Evolutionary conservation across 2,888 invertebrate species (phyloP).

Genomic region (Hypolimnas misippus): DNA sequence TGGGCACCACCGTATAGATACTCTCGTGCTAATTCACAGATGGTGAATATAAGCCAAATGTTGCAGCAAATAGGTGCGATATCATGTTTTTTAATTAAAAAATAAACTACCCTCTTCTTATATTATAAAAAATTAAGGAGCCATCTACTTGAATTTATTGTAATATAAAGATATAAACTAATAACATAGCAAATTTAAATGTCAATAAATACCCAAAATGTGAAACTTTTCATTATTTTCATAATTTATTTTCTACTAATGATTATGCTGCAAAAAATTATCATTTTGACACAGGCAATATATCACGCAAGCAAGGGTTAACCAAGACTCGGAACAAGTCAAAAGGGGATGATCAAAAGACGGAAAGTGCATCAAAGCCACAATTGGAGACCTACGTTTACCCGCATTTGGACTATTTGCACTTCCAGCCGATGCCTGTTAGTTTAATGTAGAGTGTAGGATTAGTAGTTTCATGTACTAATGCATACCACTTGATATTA

Average conservation of each 20-base stretch:
- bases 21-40: conserved; percentile 72
- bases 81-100: conserved; percentile 5
- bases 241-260: no score
- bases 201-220: no score
- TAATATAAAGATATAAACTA: not conserved
- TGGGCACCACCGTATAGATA: conserved; percentile 87
- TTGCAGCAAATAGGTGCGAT: conserved; percentile 78
- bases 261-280: conserved; percentile 25
- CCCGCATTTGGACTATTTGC: conserved; percentile 70
- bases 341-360: conserved; percentile 57
- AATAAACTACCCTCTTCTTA: not conserved
- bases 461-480: conserved; percentile 49
- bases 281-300: conserved; percentile 63
- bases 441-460: conserved; percentile 50
- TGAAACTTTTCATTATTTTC: no score
- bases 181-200: not conserved
- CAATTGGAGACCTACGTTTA: conserved; percentile 53
- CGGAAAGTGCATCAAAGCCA: conserved; percentile 55
- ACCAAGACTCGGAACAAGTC: conserved; percentile 58
- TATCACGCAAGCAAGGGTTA: conserved; percentile 69
- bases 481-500: conserved; percentile 55
- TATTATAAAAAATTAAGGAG: not conserved
- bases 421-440: conserved; percentile 77
- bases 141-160: not conserved
- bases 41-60: conserved; percentile 76